A percentile compares a stretch with the other conserved stretches of the same genome.
phyloP scores from a whole-genome alignment of 2,888 invertebrate genomes.

The Agriotes lineatus region DNA sequence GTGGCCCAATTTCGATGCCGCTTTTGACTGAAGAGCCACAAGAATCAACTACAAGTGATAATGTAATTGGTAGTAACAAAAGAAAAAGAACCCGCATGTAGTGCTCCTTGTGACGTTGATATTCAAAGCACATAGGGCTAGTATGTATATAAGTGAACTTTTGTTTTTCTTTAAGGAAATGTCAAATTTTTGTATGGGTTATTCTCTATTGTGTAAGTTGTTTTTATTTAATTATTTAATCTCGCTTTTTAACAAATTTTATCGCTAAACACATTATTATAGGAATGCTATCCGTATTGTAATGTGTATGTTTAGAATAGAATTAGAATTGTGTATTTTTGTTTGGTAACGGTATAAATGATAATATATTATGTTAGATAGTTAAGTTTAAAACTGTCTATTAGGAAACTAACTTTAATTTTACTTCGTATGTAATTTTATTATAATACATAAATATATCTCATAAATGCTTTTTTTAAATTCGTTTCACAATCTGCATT shows the following conservation, averaged over 20 bases:
- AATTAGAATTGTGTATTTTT: constrained; percentile 53
- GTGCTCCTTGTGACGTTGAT: constrained; percentile 16
- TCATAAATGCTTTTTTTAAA: too few species aligned
- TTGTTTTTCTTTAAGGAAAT: too few species aligned
- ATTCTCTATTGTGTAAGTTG: constrained; percentile 2
- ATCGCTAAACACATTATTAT: constrained; percentile 36
- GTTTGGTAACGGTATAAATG: too few species aligned
- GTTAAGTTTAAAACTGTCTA: constrained; percentile 51
- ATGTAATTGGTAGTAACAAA: constrained; percentile 17
- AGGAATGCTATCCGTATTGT: too few species aligned
- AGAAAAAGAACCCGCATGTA: constrained; percentile 2
- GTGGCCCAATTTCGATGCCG: too few species aligned
- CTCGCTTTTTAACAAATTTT: constrained; percentile 32
- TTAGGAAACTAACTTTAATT: constrained; percentile 50
- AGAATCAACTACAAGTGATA: too few species aligned
- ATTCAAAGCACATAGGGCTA: background rate
- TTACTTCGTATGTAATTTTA: constrained; percentile 48
- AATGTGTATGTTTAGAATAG: too few species aligned
- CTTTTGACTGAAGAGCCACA: too few species aligned
- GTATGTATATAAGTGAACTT: constrained; percentile 34
- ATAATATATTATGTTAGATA: constrained; percentile 41
- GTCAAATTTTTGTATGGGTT: too few species aligned
- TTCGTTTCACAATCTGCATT: too few species aligned
- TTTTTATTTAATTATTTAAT: constrained; percentile 36
- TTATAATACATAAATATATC: constrained; percentile 52